phyloP scores from a whole-genome alignment of 2,113 vertebrate species.

The Trachemys scripta region DNA sequence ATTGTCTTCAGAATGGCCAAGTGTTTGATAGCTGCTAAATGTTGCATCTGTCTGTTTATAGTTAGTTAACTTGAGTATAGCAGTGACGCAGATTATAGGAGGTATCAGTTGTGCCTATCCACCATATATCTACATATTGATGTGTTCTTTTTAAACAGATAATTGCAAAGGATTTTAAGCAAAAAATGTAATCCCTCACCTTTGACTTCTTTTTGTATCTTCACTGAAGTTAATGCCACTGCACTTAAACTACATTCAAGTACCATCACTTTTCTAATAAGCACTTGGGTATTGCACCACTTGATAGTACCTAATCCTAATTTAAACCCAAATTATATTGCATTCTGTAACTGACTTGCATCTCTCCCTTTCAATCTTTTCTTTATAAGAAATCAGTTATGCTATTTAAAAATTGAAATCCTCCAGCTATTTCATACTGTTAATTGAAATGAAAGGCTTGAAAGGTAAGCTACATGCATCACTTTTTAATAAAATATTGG shows the following conservation, averaged over 20 bases:
- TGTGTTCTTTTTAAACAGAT: slow-evolving; percentile 30
- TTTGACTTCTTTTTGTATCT: slow-evolving; percentile 3
- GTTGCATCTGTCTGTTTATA: not conserved
- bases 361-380: slow-evolving; percentile 30
- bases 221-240: not conserved
- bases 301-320: slow-evolving; percentile 36
- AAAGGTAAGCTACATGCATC: slow-evolving; percentile 11
- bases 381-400: slow-evolving; percentile 51
- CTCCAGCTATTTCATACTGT: slow-evolving; percentile 11
- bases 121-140: not conserved
- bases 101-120: slow-evolving; percentile 10
- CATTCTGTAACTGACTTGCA: not conserved
- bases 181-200: slow-evolving; percentile 42
- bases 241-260: not conserved
- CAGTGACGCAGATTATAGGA: not conserved
- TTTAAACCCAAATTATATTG: not conserved
- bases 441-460: slow-evolving; percentile 49
- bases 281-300: not conserved
- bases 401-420: slow-evolving; percentile 37
- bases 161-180: slow-evolving; percentile 46
- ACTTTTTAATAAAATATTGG: slow-evolving; percentile 26
- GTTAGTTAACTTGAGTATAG: slow-evolving; percentile 24
- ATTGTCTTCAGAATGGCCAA: not conserved
- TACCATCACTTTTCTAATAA: not conserved
- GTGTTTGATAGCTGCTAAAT: slow-evolving; percentile 21